A percentile compares a stretch with the other conserved stretches of the same genome.
Conservation (phyloP, 30 jellyfish, hydroid and myxozoan genomes). For the Hydractinia echinata region DNA sequence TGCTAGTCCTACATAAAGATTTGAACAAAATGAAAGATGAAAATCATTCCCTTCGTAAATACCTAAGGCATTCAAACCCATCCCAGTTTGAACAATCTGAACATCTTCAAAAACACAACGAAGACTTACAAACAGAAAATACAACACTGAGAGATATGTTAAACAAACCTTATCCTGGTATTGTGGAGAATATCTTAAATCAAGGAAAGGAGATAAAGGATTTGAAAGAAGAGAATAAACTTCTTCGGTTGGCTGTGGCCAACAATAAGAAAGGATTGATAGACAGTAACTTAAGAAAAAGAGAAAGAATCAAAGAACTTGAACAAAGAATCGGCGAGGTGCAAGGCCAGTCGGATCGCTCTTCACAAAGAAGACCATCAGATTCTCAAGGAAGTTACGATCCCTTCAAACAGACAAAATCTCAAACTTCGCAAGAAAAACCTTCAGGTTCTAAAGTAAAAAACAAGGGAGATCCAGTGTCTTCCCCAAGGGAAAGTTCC, state of each 20-base stretch:
- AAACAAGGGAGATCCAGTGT: not conserved
- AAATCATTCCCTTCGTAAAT: constrained; percentile 20
- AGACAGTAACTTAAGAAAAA: constrained; percentile 31
- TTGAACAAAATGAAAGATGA: constrained; percentile 20
- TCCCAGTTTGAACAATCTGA: not conserved
- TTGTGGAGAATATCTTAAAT: constrained; percentile 8
- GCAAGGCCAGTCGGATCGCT: not conserved
- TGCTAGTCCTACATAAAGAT: constrained; percentile 25
- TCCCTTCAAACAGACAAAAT: not conserved
- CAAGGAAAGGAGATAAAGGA: constrained; percentile 2
- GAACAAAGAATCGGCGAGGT: constrained; percentile 8
- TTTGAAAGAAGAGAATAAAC: constrained; percentile 18
- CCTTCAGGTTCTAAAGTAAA: not conserved
- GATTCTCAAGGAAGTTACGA: constrained; percentile 3
- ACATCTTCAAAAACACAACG: not conserved
- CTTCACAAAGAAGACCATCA: not conserved
- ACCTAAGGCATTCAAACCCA: not conserved
- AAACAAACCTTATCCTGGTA: constrained; percentile 20
- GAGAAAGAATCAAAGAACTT: constrained; percentile 21
- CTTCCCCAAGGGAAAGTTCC: too few species aligned
- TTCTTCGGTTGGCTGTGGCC: constrained; percentile 16
- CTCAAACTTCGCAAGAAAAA: not conserved
- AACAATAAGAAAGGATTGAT: constrained; percentile 24
- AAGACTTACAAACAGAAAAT: constrained; percentile 28
- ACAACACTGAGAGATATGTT: constrained; percentile 13